Conservation (phyloP, 2,888 invertebrate species). For the Buathra laborator region DNA sequence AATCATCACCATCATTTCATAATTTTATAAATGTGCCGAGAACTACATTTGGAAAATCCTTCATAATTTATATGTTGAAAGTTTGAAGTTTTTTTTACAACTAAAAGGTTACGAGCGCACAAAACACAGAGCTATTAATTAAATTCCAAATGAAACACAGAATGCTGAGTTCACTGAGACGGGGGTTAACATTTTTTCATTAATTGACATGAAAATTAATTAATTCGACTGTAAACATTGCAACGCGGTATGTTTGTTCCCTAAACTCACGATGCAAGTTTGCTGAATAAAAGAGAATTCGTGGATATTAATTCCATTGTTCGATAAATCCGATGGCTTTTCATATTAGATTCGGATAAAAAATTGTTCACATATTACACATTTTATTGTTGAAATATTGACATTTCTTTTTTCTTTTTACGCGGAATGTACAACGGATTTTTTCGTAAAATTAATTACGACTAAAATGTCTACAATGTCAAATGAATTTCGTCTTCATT, state of each 20-base stretch:
- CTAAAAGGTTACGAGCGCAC: too few species aligned
- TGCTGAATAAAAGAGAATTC: background rate
- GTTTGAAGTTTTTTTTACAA: too few species aligned
- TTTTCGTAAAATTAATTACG: background rate
- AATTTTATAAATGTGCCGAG: too few species aligned
- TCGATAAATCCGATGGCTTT: background rate
- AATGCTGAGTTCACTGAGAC: too few species aligned
- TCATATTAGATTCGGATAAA: background rate
- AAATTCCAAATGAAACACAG: too few species aligned
- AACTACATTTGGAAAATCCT: too few species aligned
- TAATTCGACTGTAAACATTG: too few species aligned
- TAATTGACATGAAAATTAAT: too few species aligned
- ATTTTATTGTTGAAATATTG: background rate
- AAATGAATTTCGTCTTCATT: slow-evolving; percentile 15
- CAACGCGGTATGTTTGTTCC: background rate
- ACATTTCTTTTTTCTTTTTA: background rate
- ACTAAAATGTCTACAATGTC: background rate
- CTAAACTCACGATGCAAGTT: background rate
- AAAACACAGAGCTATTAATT: too few species aligned
- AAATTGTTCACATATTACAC: background rate
- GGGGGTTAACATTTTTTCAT: too few species aligned
- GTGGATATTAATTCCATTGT: background rate
- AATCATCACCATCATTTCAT: background rate
- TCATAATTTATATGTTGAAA: too few species aligned
- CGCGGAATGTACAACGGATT: background rate